Evolutionary conservation across 2,113 vertebrate species (phyloP).

Genomic region (cattle (Bos taurus)): ARS-UCD2.0 NC_037338.1:56782501-56783000

Average conservation of each 20-base stretch:
- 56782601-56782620: accelerated
- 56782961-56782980: not conserved
- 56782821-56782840: too few species aligned
- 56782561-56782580: too few species aligned
- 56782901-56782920: too few species aligned
- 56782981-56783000: not conserved
- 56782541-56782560: not conserved
- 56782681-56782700: not conserved
- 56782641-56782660: not conserved
- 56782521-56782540: not conserved
- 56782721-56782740: too few species aligned
- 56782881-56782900: too few species aligned
- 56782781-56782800: too few species aligned
- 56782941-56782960: not conserved
- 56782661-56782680: not conserved
- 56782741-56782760: too few species aligned
- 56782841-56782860: too few species aligned
- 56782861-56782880: too few species aligned
- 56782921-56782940: not conserved
- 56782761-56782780: too few species aligned
- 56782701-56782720: not conserved
- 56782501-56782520: too few species aligned
- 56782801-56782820: too few species aligned
- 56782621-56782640: accelerated
- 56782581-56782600: not conserved